phyloP scores from a whole-genome alignment of 2,113 vertebrate genomes.

The Rhabdomys dilectus region DNA sequence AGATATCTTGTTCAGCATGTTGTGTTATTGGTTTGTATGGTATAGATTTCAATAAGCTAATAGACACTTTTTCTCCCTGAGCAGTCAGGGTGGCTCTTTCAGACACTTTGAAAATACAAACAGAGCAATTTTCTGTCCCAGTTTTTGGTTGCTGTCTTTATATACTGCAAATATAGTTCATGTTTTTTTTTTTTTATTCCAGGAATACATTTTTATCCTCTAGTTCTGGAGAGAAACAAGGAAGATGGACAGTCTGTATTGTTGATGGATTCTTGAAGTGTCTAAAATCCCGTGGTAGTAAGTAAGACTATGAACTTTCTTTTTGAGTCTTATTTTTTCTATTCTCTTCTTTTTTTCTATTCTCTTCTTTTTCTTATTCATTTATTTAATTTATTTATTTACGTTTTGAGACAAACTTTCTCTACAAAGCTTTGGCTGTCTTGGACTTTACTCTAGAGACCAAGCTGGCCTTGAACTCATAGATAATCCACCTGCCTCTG shows the following conservation, averaged over 20 bases:
- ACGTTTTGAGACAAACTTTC: too few species aligned
- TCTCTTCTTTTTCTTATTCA: too few species aligned
- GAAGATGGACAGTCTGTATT: too few species aligned
- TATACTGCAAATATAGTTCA: background rate
- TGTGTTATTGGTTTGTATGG: background rate
- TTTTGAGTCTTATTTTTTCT: background rate
- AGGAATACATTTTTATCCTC: background rate
- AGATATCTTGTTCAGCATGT: background rate
- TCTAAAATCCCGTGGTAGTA: background rate
- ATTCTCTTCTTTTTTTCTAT: too few species aligned
- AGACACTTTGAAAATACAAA: background rate
- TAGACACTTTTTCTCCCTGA: background rate
- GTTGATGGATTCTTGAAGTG: background rate
- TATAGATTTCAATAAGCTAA: background rate
- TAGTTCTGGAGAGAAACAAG: background rate
- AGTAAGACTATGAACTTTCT: background rate
- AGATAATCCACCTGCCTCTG: background rate
- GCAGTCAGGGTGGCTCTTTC: background rate
- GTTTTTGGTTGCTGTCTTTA: background rate
- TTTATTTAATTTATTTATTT: too few species aligned
- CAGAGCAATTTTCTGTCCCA: background rate
- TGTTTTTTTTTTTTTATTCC: background rate
- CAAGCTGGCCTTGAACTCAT: too few species aligned
- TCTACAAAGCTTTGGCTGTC: too few species aligned
- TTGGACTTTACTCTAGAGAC: too few species aligned